phyloP scores from a whole-genome alignment of 2,113 vertebrate genomes.

The Calyptomena viridis region DNA sequence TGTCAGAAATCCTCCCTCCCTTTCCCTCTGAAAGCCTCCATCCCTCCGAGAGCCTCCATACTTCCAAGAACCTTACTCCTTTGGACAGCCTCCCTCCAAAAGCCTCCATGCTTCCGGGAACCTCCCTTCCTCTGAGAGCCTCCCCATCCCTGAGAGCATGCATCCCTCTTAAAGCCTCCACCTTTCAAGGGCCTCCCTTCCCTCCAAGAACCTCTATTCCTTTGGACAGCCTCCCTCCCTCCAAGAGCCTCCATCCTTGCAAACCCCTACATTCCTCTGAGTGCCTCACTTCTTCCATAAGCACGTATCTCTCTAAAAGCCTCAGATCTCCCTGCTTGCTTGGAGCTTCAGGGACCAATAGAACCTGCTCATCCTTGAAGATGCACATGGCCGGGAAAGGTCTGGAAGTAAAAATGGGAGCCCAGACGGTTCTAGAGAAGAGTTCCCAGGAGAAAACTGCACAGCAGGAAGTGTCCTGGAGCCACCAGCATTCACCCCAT shows the following conservation, averaged over 20 bases:
- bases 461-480: neutral
- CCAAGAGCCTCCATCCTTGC: neutral
- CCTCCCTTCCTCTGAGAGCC: neutral
- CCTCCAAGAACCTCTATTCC: neutral
- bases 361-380: accelerated
- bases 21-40: neutral
- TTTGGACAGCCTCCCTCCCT: neutral
- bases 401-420: neutral
- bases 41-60: neutral
- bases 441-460: neutral
- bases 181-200: too few relatives aligned
- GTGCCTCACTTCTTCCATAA: neutral
- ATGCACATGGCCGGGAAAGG: neutral
- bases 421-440: neutral
- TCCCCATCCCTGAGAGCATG: neutral
- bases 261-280: neutral
- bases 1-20: neutral
- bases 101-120: neutral
- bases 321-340: neutral
- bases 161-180: neutral
- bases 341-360: too few relatives aligned
- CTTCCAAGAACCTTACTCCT: too few relatives aligned
- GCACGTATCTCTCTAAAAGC: neutral
- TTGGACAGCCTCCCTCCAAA: neutral
- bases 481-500: neutral